Evolutionary conservation across 2,888 invertebrate species (phyloP).

Genomic region (Meloe dianella): DNA sequence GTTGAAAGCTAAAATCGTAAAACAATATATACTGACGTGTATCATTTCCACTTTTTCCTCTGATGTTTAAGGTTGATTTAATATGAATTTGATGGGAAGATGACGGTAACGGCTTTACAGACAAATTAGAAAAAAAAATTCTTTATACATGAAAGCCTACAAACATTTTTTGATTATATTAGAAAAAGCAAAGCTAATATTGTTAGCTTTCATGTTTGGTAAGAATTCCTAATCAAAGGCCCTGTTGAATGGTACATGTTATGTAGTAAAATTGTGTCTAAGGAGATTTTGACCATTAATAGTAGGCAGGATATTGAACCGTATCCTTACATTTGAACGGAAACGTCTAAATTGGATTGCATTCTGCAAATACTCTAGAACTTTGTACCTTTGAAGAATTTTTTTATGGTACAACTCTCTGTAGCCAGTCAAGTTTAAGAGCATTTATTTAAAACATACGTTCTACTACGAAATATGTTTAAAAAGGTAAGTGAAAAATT

Average conservation of each 20-base stretch:
- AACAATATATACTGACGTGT: background rate
- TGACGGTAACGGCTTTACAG: background rate
- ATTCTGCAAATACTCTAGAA: background rate
- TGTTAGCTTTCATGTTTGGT: background rate
- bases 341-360: constrained; percentile 6
- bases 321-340: background rate
- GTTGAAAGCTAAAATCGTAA: background rate
- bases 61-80: constrained; percentile 1
- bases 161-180: background rate
- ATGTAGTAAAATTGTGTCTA: background rate
- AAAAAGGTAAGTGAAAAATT: too few relatives aligned
- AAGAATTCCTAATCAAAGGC: background rate
- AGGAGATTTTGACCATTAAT: background rate
- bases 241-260: background rate
- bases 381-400: background rate
- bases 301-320: background rate
- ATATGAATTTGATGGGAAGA: background rate
- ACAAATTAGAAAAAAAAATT: background rate
- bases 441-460: background rate
- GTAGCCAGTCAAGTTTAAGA: background rate
- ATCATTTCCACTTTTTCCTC: background rate
- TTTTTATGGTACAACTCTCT: background rate
- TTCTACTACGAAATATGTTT: too few relatives aligned
- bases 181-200: background rate
- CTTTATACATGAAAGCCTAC: background rate